Percentiles rank a stretch among this genome's conserved stretches.
These are phyloP conservation scores for Anolis carolinensis DNA, from an alignment of 2,113 vertebrate genomes.

Conservation along the genomic window DNA sequence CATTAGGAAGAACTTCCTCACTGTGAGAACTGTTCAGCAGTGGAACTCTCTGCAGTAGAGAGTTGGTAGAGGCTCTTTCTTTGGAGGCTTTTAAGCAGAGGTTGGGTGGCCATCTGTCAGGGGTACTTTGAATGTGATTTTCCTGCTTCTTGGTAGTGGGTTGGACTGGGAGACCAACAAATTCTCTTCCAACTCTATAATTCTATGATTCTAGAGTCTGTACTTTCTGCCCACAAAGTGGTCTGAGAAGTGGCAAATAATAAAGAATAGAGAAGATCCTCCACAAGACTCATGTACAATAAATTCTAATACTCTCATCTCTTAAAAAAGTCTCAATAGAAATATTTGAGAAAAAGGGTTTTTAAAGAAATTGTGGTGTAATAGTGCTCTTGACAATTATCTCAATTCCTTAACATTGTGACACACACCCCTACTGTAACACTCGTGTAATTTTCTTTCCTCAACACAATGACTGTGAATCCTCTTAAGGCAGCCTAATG, in stretches of 20 bases:
- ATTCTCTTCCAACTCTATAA: too few relatives aligned
- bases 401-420: neutral
- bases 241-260: neutral
- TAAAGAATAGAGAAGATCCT: neutral
- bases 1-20: too few relatives aligned
- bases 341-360: neutral
- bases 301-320: neutral
- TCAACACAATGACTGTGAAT: neutral
- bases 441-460: neutral
- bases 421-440: neutral
- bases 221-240: neutral
- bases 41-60: too few relatives aligned
- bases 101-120: too few relatives aligned
- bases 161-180: too few relatives aligned
- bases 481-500: neutral
- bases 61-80: too few relatives aligned
- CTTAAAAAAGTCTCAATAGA: neutral
- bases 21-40: too few relatives aligned
- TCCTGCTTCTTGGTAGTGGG: too few relatives aligned
- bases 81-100: too few relatives aligned
- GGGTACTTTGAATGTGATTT: too few relatives aligned
- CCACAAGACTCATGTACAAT: neutral
- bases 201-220: too few relatives aligned
- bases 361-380: neutral
- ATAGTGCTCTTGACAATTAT: neutral